Evolutionary conservation across 2,888 invertebrate species (phyloP).

Genomic region (Drosophila putrida): DNA sequence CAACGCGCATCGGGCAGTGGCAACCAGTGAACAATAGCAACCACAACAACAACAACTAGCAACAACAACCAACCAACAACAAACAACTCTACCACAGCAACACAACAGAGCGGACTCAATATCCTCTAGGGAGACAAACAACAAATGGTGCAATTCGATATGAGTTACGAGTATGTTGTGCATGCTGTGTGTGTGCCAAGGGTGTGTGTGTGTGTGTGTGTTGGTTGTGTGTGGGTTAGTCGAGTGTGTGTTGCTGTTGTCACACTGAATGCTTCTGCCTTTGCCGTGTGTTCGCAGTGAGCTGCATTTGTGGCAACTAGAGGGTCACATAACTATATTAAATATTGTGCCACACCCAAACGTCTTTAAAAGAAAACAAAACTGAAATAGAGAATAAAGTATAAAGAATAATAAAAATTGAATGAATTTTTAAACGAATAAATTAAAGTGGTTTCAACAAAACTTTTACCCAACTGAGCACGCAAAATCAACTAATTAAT

Average conservation of each 20-base stretch:
- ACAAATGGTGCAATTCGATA: slow-evolving; percentile 77
- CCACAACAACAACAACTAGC: slow-evolving; percentile 23
- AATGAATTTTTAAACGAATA: slow-evolving; percentile 52
- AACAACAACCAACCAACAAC: slow-evolving; percentile 20
- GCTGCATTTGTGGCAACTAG: slow-evolving; percentile 57
- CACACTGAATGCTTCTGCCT: slow-evolving; percentile 53
- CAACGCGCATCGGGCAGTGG: slow-evolving; percentile 61
- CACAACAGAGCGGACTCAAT: slow-evolving; percentile 52
- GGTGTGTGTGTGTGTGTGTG: slow-evolving; percentile 12
- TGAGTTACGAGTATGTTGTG: slow-evolving; percentile 61
- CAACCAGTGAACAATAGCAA: slow-evolving; percentile 46
- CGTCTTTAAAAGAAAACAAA: slow-evolving; percentile 48
- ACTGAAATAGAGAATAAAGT: slow-evolving; percentile 32
- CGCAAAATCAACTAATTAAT: slow-evolving; percentile 74
- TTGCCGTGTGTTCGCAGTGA: slow-evolving; percentile 58
- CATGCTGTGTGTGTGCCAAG: slow-evolving; percentile 27
- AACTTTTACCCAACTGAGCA: slow-evolving; percentile 34
- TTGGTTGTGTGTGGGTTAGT: slow-evolving; percentile 26
- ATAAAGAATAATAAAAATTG: slow-evolving; percentile 45
- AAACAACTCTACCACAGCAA: slow-evolving; percentile 13
- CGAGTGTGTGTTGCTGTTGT: slow-evolving; percentile 21
- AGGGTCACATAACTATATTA: slow-evolving; percentile 53
- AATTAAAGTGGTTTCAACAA: slow-evolving; percentile 41
- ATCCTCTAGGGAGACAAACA: slow-evolving; percentile 69
- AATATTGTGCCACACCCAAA: slow-evolving; percentile 43